Evolutionary conservation across 2,113 vertebrate genomes (phyloP).

Genomic region (Cryptomyrus ogoouensis): DNA sequence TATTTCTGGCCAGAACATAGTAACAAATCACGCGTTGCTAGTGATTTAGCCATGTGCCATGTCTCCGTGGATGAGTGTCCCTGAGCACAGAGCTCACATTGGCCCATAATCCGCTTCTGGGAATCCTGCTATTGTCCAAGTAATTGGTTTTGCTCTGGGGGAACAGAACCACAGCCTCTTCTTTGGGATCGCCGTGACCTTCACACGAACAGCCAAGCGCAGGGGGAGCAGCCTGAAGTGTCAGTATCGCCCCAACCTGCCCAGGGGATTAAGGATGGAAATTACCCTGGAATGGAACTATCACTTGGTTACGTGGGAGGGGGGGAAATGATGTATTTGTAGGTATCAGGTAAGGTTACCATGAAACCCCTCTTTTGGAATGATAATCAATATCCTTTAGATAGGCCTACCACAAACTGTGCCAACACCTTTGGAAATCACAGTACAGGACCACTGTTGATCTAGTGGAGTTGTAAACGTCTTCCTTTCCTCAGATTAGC

Average conservation of each 20-base stretch:
- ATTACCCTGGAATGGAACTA: not conserved
- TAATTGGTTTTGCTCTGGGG: slow-evolving; percentile 19
- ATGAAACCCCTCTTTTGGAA: not conserved
- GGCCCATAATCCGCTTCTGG: slow-evolving; percentile 10
- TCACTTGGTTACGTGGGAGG: not conserved
- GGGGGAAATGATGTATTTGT: not conserved
- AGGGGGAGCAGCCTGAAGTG: not conserved
- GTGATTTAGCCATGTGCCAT: not conserved
- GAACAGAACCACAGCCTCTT: not conserved
- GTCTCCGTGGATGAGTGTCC: not conserved
- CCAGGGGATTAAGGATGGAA: not conserved
- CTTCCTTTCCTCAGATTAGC: not conserved
- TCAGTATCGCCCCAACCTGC: not conserved
- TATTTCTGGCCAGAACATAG: not conserved
- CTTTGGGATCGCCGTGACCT: slow-evolving; percentile 17
- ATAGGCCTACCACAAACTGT: not conserved
- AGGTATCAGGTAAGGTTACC: not conserved
- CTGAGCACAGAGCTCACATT: not conserved
- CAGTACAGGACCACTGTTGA: not conserved
- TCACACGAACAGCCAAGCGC: not conserved
- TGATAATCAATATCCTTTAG: not conserved
- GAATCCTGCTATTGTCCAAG: slow-evolving; percentile 16
- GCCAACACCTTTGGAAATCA: not conserved
- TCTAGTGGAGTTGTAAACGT: not conserved
- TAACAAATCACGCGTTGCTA: not conserved